Conservation (phyloP, 2,113 vertebrate genomes). For the Trogon melanurus region DNA sequence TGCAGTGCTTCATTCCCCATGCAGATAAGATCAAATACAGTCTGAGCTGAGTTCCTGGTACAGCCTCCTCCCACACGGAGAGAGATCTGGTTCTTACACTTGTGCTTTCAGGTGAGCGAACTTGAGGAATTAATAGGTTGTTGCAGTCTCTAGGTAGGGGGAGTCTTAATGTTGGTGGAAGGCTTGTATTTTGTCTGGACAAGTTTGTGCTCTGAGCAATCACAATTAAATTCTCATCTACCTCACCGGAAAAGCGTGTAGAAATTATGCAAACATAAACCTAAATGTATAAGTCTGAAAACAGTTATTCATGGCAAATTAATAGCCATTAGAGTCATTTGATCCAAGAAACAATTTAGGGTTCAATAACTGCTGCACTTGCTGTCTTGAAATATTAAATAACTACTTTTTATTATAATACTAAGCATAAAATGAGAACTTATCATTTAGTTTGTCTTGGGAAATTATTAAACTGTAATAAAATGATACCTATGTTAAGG, state of each 20-base stretch:
- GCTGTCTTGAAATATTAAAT: neutral
- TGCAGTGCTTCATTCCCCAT: neutral
- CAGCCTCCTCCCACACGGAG: neutral
- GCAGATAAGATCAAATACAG: neutral
- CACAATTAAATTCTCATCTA: fast-evolving
- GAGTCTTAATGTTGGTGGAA: neutral
- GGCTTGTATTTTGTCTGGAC: neutral
- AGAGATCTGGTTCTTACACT: neutral
- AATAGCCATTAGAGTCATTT: neutral
- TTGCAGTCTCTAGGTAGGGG: neutral
- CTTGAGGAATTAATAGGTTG: neutral
- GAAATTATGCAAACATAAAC: neutral
- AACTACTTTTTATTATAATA: neutral
- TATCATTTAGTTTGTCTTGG: neutral
- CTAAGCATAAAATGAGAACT: neutral
- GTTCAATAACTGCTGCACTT: neutral
- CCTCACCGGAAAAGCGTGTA: neutral
- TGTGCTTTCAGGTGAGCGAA: neutral
- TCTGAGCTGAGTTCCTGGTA: neutral
- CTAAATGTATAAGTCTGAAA: neutral
- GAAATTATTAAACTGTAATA: neutral
- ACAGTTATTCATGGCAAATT: neutral
- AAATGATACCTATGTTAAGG: neutral
- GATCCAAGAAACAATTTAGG: neutral
- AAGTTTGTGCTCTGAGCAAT: neutral